Evolutionary conservation across 2,797 vertebrate genomes (phyloP), one percentile per base, ranked within the genome.

Genomic region (Echeneis naucrates): DNA sequence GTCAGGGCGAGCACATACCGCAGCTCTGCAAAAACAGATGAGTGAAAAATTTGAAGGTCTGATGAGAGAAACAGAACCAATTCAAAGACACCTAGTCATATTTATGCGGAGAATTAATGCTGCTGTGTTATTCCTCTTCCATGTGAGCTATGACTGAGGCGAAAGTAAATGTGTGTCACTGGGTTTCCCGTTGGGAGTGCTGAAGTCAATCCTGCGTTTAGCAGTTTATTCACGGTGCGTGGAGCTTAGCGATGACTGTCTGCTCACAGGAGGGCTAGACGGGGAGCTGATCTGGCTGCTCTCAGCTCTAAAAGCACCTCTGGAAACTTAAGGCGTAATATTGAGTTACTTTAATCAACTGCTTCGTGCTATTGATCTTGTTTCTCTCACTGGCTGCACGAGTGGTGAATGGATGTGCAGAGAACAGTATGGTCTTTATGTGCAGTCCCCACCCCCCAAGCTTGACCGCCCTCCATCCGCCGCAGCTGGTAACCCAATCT

Each of bases 301-400:
- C 63, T 61, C 45, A 27, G 62, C 62, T 83, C 81, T 87, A 84
- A 92, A 88, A 89, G 80, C 85, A 85, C 88, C 89, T 81, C 64
- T 74, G 85, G 88, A 90, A 92, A 87, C 74, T 45, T 56, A 72
- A 89, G 85, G 83, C 56, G 65, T 81, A 83, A 90, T 91, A 93
- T 92, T 86, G 81, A 91, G 85, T 93, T 91, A 90, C 89, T 84
- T 85, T 89, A 90, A 92, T 91, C 90, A 91, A 45, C 81, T 77
- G 33, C 90, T 86, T 88, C 66, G 75, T 87, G 91, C 78, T 80
- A 92, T 92, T 90, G 91, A 92, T 92, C 89, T 87, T 47, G 72
- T 79, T 87, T 88, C 53, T 65, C 74, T 86, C 68, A n/a, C 61
- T 78, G 81, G 62, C 68, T 74, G 80, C 80, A 75, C 12, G 17